Percentiles rank a stretch among this genome's conserved stretches.
These are phyloP conservation scores for Sipha maydis DNA, from an alignment of 2,888 invertebrate genomes.

Conservation along the genomic window DNA sequence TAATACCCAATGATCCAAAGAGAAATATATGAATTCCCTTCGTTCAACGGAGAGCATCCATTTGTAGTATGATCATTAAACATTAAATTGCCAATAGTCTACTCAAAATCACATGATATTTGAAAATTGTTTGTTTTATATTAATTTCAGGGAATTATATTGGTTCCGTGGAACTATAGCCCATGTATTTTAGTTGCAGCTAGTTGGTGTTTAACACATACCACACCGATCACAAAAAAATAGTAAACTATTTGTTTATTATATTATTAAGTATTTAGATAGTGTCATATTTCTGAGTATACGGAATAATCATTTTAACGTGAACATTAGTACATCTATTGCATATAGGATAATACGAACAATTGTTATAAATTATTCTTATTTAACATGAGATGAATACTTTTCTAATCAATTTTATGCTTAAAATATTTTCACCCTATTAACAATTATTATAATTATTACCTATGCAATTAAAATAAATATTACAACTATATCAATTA, in stretches of 20 bases:
- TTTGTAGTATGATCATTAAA: constrained; percentile 18
- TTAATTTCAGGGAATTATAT: constrained; percentile 35
- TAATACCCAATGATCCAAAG: background rate
- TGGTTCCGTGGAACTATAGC: constrained; percentile 53
- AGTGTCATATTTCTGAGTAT: too few species aligned
- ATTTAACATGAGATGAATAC: too few species aligned
- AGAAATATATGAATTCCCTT: constrained; percentile 30
- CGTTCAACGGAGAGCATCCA: constrained; percentile 48
- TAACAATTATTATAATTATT: too few species aligned
- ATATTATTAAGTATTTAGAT: too few species aligned
- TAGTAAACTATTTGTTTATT: constrained; percentile 16
- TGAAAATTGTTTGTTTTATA: background rate
- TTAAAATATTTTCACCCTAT: too few species aligned
- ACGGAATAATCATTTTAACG: too few species aligned
- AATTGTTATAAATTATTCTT: too few species aligned
- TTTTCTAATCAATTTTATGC: too few species aligned
- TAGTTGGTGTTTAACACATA: constrained; percentile 49
- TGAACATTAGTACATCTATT: too few species aligned
- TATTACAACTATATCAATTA: too few species aligned
- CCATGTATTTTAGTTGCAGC: constrained; percentile 46
- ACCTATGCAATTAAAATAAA: too few species aligned
- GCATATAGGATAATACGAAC: too few species aligned
- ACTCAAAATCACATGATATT: background rate
- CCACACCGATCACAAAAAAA: background rate
- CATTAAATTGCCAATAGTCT: background rate